These are phyloP conservation scores for Glaucidium brasilianum DNA, from an alignment of 2,113 vertebrate species.

Conservation along the genomic window DNA sequence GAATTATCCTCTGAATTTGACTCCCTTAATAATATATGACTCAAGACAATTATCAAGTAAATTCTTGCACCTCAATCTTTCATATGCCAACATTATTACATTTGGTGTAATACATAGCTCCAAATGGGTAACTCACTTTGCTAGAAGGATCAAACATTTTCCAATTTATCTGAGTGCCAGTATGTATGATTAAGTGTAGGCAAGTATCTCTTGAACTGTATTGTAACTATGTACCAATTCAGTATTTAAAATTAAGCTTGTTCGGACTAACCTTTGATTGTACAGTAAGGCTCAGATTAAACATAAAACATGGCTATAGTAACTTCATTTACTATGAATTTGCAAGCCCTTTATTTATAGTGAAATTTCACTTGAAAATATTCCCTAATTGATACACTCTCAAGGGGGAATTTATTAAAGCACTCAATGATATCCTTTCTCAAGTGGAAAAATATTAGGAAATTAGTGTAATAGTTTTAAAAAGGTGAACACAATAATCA, in stretches of 20 bases:
- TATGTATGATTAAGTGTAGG: neutral
- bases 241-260: neutral
- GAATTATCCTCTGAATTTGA: neutral
- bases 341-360: neutral
- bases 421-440: neutral
- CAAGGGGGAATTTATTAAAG: neutral
- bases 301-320: neutral
- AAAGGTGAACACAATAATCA: neutral
- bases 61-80: neutral
- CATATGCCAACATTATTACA: neutral
- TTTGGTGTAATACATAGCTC: neutral
- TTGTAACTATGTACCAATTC: neutral
- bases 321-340: neutral
- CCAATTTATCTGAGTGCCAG: neutral
- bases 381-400: neutral
- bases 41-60: neutral
- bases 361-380: neutral
- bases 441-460: neutral
- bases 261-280: neutral
- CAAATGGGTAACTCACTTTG: accelerated
- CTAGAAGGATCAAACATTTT: neutral
- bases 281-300: neutral
- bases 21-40: neutral
- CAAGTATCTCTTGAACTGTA: neutral
- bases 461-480: neutral